Evolutionary conservation across 2,113 vertebrate genomes (phyloP).

Genomic region (Gnathonemus longibarbis): DNA sequence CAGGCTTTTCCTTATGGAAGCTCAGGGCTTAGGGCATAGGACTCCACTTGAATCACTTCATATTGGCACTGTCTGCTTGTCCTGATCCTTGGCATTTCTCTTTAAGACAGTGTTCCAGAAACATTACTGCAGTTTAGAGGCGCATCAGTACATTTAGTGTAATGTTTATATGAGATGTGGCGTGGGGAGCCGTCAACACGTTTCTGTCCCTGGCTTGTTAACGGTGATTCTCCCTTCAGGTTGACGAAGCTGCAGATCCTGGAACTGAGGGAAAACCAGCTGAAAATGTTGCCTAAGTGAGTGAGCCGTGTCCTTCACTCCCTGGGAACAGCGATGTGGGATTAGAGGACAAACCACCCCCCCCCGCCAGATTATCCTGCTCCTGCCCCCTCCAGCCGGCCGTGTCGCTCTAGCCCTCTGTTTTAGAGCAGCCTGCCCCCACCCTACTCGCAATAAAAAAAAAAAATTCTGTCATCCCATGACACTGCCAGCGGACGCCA

Average conservation of each 20-base stretch:
- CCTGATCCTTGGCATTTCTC: neutral
- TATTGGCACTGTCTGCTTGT: neutral
- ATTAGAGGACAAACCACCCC: neutral
- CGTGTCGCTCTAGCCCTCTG: neutral
- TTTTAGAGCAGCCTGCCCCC: neutral
- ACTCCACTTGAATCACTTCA: neutral
- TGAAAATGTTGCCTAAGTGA: slow-evolving; percentile 99
- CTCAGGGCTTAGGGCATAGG: neutral
- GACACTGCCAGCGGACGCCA: neutral
- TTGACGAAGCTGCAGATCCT: slow-evolving; percentile 92
- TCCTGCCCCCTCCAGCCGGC: neutral
- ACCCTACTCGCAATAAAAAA: neutral
- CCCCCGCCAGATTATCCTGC: neutral
- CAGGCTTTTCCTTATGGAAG: neutral
- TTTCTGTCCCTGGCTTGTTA: neutral
- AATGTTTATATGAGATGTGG: neutral
- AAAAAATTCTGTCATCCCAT: neutral
- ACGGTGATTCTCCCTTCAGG: slow-evolving; percentile 53
- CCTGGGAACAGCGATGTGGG: neutral
- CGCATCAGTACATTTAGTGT: neutral
- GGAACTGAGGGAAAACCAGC: slow-evolving; percentile 96
- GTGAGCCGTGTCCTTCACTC: slow-evolving; percentile 37
- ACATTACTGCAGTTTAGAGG: neutral
- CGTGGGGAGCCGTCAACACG: neutral
- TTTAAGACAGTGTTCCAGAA: neutral